Conservation (phyloP, 2,888 invertebrate genomes). For the Catonia carolina region DNA sequence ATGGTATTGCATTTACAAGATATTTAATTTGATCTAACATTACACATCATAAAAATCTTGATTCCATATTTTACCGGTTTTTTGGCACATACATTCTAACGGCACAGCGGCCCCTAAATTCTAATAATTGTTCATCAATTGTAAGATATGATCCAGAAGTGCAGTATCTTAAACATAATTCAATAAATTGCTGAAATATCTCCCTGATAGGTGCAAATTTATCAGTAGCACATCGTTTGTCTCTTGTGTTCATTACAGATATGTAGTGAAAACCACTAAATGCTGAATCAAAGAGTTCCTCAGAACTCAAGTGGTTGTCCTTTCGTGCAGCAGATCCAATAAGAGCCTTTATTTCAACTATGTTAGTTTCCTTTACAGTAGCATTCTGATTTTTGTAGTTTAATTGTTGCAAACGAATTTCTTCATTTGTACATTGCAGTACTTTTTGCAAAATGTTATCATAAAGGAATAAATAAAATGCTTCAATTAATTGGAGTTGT, state of each 20-base stretch:
- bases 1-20: conserved; percentile 16
- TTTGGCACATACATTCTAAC: conserved; percentile 32
- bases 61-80: conserved; percentile 34
- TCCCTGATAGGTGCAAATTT: conserved; percentile 15
- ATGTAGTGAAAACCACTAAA: background rate
- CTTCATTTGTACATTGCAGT: conserved; percentile 4
- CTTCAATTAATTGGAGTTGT: conserved; percentile 8
- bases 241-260: background rate
- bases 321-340: conserved; percentile 14
- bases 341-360: conserved; percentile 4
- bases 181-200: conserved; percentile 11
- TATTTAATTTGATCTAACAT: conserved; percentile 13
- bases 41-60: conserved; percentile 27
- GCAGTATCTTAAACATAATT: conserved; percentile 21
- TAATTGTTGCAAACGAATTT: conserved; percentile 6
- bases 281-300: conserved; percentile 8
- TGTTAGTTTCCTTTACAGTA: conserved; percentile 14
- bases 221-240: background rate
- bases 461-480: conserved; percentile 4
- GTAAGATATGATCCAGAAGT: conserved; percentile 28
- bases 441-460: conserved; percentile 11
- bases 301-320: conserved; percentile 16
- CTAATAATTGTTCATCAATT: conserved; percentile 33
- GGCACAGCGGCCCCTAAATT: conserved; percentile 31
- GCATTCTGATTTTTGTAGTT: background rate